Base-by-base conservation (phyloP, 2,888 invertebrate genomes). In the Plagodis pulveraria region DNA sequence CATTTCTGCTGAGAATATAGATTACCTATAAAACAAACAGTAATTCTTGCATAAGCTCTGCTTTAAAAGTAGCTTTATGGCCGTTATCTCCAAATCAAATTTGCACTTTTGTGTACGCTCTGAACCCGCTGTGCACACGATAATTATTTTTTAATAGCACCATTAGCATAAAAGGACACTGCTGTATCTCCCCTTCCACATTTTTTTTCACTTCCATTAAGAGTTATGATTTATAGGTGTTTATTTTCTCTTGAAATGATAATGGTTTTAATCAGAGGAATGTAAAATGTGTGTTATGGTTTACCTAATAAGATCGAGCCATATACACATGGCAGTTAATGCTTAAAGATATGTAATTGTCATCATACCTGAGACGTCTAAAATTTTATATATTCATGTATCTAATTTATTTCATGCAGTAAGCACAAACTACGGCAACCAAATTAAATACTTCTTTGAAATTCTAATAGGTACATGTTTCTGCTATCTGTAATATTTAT, bases 141-240 rank as follows among this genome's bases (percentile, higher is more conserved):
- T 69, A 70, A 76, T 73, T 70, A 72, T 73, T 73, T 73, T 77
- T 74, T 73, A 71, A 72, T 70, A 75, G 70, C 67, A 41, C 70
- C 68, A 71, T 76, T 73, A 77, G 67, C 68, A 69, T 70, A 65
- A 70, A 66, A 69, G 64, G 62, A 66, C 51, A 52, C 49, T 56
- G 45, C 53, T 67, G 53, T 70, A 66, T 69, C 58, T 63, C 63
- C 59, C 61, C 54, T 63, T 74, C 56, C 54, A 58, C 6, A 22
- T 52, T 69, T 67, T 67, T 22, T 22, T 69, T 68, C 49, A 56
- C 57, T 66, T 68, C 68, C 72, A 74, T 75, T 72, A 76, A 65
- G 64, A 55, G 47, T 54, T 46, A 60, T 57, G 56, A 74, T 70
- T 66, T 65, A 63, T 60, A 52, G 56, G 57, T 53, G 40, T 50